Evolutionary conservation across 2,113 vertebrate species (phyloP), one percentile per base, ranked within the genome.

Genomic region (Tachuris rubrigastra): DNA sequence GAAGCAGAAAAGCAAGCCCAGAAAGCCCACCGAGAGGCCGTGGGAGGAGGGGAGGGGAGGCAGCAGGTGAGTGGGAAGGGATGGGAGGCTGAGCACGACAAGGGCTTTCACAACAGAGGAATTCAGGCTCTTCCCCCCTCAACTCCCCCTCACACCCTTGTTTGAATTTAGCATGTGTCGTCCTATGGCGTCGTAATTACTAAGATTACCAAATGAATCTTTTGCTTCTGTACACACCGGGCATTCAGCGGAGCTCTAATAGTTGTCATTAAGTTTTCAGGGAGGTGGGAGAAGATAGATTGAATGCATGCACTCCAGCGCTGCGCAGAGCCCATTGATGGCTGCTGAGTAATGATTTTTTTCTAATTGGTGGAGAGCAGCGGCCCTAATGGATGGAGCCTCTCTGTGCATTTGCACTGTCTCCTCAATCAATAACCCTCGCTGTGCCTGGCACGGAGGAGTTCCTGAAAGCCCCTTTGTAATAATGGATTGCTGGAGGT

Each of bases 301-400:
- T 86, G 97, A 98, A 97, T 95, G 94, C 96, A 89, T 90, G 97
- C 97, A 96, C 98, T 98, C 97, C 96, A 92, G 95, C 89, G 59
- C 97, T 97, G 97, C 84, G 76, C 97, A 95, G 96, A 98, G 98
- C 97, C 98, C 97, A 97, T 97, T 97, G 98, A 98, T 97, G 97
- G 98, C 98, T 98, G 97, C 98, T 98, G 98, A 98, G 98, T 98
- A 98, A 98, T 98, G 98, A 98, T 98, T 98, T 98, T 98, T 97
- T 98, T 98, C 98, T 98, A 98, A 98, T 98, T 98, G 98, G 97
- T 97, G 98, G 98, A 98, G 97, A 98, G 98, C 97, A 96, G 97
- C 97, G 84, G 97, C 96, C 97, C 97, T 98, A 98, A 98, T 98
- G 98, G 98, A 98, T 98, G 97, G 97, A 98, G 97, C 97, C 92